Evolutionary conservation across 2,113 vertebrate species (phyloP).

Genomic region (Peromyscus leucopus): DNA sequence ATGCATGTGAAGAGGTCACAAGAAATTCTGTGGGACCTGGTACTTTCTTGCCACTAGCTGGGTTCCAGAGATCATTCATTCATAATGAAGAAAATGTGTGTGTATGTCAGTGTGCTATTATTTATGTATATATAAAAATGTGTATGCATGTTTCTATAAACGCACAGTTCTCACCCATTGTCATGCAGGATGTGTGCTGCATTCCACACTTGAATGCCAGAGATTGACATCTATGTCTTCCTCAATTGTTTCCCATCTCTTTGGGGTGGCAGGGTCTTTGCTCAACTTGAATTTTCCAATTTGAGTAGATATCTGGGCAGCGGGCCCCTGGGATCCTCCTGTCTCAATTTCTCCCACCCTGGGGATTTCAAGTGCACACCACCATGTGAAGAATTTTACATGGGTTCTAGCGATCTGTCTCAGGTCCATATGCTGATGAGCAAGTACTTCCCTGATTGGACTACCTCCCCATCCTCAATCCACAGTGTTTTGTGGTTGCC

Average conservation of each 20-base stretch:
- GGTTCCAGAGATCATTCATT: background rate
- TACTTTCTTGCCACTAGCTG: background rate
- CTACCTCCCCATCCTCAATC: background rate
- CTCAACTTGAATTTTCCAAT: background rate
- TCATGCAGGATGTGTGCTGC: background rate
- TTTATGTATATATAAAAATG: background rate
- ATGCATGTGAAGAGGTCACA: background rate
- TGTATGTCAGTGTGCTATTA: background rate
- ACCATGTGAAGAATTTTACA: rapidly evolving
- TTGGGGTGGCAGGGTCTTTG: background rate
- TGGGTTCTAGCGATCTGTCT: background rate
- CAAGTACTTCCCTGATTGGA: background rate
- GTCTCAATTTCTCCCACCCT: background rate
- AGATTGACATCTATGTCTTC: background rate
- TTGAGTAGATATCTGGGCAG: background rate
- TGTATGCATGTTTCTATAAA: background rate
- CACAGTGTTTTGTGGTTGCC: background rate
- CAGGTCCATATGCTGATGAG: background rate
- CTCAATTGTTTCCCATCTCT: background rate
- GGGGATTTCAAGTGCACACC: no score
- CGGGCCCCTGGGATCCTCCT: background rate
- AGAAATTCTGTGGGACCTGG: background rate
- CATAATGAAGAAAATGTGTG: background rate
- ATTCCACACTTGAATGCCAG: background rate
- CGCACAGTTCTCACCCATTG: background rate